Conservation (phyloP, 2,888 invertebrate species). For the Meiosimyza platycephala region DNA sequence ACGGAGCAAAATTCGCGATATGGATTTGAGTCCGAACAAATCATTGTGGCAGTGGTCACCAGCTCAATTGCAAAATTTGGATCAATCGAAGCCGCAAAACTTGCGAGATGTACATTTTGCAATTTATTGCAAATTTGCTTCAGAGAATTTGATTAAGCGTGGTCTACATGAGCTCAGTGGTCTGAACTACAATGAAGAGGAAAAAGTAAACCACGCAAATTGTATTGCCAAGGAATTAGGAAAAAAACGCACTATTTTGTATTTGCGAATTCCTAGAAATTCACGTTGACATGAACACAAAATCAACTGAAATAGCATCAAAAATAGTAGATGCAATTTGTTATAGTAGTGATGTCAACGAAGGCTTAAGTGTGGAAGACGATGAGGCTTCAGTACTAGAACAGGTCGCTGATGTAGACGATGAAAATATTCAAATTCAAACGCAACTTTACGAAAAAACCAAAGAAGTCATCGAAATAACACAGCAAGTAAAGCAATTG, state of each 20-base stretch:
- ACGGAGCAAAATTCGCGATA: too few relatives aligned
- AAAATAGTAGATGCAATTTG: slow-evolving; percentile 18
- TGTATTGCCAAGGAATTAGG: slow-evolving; percentile 15
- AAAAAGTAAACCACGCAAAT: background rate
- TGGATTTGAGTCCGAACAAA: too few relatives aligned
- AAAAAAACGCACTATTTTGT: background rate
- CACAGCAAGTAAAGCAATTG: background rate
- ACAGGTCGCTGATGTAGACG: slow-evolving; percentile 8
- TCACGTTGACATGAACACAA: background rate
- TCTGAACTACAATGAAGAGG: background rate
- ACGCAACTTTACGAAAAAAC: background rate
- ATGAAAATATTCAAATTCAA: background rate
- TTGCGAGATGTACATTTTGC: slow-evolving; percentile 7
- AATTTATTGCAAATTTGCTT: slow-evolving; percentile 22
- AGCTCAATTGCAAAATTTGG: slow-evolving; percentile 5
- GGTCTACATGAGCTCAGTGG: slow-evolving; percentile 1
- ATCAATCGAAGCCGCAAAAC: slow-evolving; percentile 10
- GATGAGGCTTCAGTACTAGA: slow-evolving; percentile 5
- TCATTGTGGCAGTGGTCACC: slow-evolving; percentile 6
- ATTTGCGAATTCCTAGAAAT: slow-evolving; percentile 17
- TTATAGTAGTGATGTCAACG: background rate
- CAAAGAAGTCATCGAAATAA: background rate
- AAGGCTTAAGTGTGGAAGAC: background rate
- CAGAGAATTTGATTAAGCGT: slow-evolving; percentile 16
- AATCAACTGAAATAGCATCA: background rate